Percentiles rank a stretch among this genome's conserved stretches.
Conservation (phyloP, 1,140 invertebrate genomes). For the Bathynomus jamesi region DNA sequence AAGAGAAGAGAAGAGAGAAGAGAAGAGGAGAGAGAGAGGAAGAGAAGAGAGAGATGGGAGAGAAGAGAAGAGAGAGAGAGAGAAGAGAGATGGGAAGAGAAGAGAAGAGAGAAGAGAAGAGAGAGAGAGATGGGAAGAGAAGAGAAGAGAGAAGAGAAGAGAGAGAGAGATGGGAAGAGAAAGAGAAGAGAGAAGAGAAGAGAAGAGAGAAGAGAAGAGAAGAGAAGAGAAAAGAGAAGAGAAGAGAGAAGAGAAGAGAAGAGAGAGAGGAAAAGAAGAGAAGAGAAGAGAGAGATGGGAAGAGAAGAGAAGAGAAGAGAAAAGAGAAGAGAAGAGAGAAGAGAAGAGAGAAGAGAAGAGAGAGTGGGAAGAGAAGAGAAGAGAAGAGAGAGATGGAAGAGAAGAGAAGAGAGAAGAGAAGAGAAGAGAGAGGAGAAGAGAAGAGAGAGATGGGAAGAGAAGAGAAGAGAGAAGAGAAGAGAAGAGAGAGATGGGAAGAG, state of each 20-base stretch:
- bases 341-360: neutral
- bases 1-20: neutral
- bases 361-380: neutral
- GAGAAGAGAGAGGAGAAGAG: neutral
- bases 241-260: slow-evolving; percentile 4
- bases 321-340: neutral
- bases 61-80: neutral
- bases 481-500: neutral
- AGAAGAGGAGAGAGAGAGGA: neutral
- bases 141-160: neutral
- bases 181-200: neutral
- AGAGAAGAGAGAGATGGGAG: neutral
- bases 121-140: neutral
- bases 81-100: neutral
- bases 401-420: neutral
- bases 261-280: neutral
- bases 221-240: neutral
- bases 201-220: neutral
- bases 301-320: neutral
- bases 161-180: neutral
- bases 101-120: neutral
- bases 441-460: neutral
- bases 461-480: neutral
- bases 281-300: neutral
- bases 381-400: neutral